Base-by-base conservation (phyloP, 1,140 invertebrate genomes). In the Tribolium madens region DNA sequence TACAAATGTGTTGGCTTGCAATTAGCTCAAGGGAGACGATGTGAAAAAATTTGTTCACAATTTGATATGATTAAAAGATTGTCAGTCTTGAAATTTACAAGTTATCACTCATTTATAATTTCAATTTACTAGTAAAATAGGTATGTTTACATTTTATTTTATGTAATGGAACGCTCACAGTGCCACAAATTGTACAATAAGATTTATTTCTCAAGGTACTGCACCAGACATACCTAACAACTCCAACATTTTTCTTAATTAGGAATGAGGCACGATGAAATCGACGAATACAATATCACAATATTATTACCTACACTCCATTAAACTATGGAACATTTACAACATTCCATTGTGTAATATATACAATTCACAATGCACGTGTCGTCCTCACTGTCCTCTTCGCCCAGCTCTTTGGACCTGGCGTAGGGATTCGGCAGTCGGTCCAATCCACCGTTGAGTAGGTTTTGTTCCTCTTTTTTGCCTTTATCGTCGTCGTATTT, bases 291-390 rank as follows among this genome's bases (percentile, higher is more conserved):
- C n/a, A 75, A 53, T 64, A 57, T 60, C 36, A 47, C 53, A 60
- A 42, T 53, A 74, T 75, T 83, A 87, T 60, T 60, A 60, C 53
- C 53, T 60, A 60, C 13, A 21, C n/a, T 60, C 17, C 84, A 86
- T 85, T 47, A 87, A 46, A 71, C 47, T 48, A 71, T 78, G 9
- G 85, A 84, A 84, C 87, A 87, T 73, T 87, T 84, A 79, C 87
- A 87, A 57, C 86, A 87, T 73, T 86, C 83, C n/a, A 87, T 76
- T 0, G 84, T 85, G 72, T 86, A 87, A 79, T 86, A 87, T 1
- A 87, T 82, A 64, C 87, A 87, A 78, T 86, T 86, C 13, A 87
- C 84, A 48, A 83, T 83, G 75, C 87, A 87, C 15, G 83, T 81
- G 64, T 87, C 86, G 17, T 87, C 86, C 68, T 87, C 86, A 3